Conservation (phyloP, 2,113 vertebrate genomes). For the Actenoides lindsayi region DNA sequence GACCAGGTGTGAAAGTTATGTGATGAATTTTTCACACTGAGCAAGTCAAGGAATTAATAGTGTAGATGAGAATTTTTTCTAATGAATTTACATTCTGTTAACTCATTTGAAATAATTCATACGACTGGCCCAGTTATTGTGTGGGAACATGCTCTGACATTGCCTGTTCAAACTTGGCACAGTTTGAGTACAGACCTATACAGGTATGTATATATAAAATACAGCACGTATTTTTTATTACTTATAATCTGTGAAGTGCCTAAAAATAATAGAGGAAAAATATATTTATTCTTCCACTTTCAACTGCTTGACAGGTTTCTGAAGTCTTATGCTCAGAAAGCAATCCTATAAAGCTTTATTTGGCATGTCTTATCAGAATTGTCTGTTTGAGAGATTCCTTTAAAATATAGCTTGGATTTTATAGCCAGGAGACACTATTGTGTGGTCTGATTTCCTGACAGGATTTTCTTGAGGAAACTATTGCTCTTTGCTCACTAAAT, state of each 20-base stretch:
- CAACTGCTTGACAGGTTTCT: constrained; percentile 21
- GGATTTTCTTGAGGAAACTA: neutral
- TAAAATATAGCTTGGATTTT: neutral
- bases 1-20: neutral
- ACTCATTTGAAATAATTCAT: neutral
- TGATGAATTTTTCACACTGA: constrained; percentile 3
- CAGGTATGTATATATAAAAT: no score
- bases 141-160: neutral
- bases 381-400: neutral
- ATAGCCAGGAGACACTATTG: neutral
- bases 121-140: neutral
- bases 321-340: neutral
- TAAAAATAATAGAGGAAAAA: constrained; percentile 1
- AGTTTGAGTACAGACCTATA: neutral
- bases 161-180: neutral
- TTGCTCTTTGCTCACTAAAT: neutral
- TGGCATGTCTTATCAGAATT: neutral
- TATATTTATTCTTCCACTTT: neutral
- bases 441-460: neutral
- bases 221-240: neutral
- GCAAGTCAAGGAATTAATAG: neutral
- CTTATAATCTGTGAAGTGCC: neutral
- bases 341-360: neutral
- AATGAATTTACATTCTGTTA: neutral
- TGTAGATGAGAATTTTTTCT: neutral